Evolutionary conservation across 2,888 invertebrate species (phyloP), one percentile per base, ranked within the genome.

Genomic region (Electrophaes corylata): DNA sequence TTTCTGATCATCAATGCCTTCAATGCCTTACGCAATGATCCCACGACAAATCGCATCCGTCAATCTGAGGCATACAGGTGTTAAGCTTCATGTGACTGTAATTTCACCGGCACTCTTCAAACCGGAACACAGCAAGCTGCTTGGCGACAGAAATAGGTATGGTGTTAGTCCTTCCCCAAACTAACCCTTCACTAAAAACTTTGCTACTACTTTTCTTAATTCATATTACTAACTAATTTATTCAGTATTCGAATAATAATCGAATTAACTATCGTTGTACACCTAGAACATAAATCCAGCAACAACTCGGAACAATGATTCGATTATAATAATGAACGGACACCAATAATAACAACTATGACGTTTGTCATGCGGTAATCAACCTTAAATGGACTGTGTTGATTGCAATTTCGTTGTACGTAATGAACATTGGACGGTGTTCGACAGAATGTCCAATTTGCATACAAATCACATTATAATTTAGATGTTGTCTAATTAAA

Each of bases 361-460:
- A 23, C 35, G 33, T 45, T 52, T 52, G 45, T 14, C 12, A 19
- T 19, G 35, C 35, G 18, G 44, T 52, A 52, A 45, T 39, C 14
- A 52, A 45, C 29, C 26, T 29, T 52, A 45, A 37, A 19, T 45
- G 19, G 6, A 23, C 23, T 45, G 19, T 45, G 37, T 45, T 52
- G 45, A 52, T 45, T 52, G 45, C 29, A 45, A 52, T 52, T 52
- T 52, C 18, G 26, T 19, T 41, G 6, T 33, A 20, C 18, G 29
- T 50, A n/a, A 43, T 26, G 18, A 41, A 6, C 39, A n/a, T 26
- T 29, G 40, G 52, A 44, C 10, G 0, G 18, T 37, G 18, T 37
- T 29, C 12, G 35, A 26, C 35, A 43, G 12, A 37, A 52, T 45
- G 35, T 35, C 33, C 33, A 52, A 52, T 52, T 37, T 19, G 26